A percentile compares a stretch with the other conserved stretches of the same genome.
Evolutionary conservation across 2,888 invertebrate genomes (phyloP).

Genomic region (Hartigia nigra): DNA sequence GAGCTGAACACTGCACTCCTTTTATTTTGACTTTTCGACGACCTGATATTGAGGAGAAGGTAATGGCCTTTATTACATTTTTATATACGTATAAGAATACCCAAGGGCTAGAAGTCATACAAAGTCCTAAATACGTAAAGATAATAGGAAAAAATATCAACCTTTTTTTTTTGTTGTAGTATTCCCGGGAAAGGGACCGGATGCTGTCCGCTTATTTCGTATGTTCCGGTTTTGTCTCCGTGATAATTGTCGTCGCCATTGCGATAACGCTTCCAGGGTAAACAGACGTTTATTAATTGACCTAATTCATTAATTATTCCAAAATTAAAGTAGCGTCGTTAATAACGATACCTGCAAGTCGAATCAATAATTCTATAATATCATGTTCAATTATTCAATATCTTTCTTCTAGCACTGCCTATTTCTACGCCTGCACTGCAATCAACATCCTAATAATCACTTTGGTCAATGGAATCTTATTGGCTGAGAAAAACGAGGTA

Average conservation of each 20-base stretch:
- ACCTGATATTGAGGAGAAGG: constrained; percentile 83
- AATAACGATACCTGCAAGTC: neutral
- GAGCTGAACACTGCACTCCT: constrained; percentile 89
- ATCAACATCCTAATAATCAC: constrained; percentile 55
- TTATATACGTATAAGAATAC: neutral
- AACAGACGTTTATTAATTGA: constrained; percentile 54
- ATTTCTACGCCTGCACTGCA: constrained; percentile 58
- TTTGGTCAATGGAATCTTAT: constrained; percentile 61
- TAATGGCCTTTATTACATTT: neutral
- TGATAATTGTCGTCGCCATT: constrained; percentile 77
- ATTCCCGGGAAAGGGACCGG: constrained; percentile 82
- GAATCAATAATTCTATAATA: neutral
- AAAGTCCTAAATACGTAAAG: neutral
- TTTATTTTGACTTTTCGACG: constrained; percentile 89
- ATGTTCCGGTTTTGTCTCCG: constrained; percentile 81
- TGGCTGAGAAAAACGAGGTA: constrained; percentile 65
- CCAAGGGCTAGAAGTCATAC: neutral
- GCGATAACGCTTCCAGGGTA: constrained; percentile 75
- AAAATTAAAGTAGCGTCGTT: constrained; percentile 19
- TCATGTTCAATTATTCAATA: neutral
- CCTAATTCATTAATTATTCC: neutral
- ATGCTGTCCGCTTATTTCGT: constrained; percentile 89
- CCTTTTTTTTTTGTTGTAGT: constrained; percentile 75
- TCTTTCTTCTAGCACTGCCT: constrained; percentile 51
- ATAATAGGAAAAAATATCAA: constrained; percentile 10